A percentile compares a stretch with the other conserved stretches of the same genome.
These are phyloP conservation scores for Spilarctia lutea DNA, from an alignment of 2,888 invertebrate genomes.

Conservation along the genomic window DNA sequence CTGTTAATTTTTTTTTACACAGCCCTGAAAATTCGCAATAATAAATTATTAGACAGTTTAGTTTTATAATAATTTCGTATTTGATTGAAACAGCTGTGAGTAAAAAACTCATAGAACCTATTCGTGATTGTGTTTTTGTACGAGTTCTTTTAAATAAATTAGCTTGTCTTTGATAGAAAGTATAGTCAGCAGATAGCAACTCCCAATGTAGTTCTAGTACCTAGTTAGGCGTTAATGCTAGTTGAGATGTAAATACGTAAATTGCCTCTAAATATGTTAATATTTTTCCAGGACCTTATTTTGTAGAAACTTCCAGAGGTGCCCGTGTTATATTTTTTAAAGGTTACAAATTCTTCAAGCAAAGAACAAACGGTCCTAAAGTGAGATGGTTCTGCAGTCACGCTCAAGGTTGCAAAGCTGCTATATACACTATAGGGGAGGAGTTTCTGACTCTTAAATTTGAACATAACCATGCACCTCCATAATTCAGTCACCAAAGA, in stretches of 20 bases:
- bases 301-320: constrained; percentile 33
- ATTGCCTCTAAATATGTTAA: neutral
- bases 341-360: constrained; percentile 52
- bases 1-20: too few relatives aligned
- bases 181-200: too few relatives aligned
- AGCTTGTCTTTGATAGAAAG: too few relatives aligned
- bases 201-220: too few relatives aligned
- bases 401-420: constrained; percentile 46
- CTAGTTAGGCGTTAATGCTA: neutral
- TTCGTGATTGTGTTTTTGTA: too few relatives aligned
- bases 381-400: constrained; percentile 55
- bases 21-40: too few relatives aligned
- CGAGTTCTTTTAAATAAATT: too few relatives aligned
- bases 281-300: constrained; percentile 21
- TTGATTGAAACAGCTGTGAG: too few relatives aligned
- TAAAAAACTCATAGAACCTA: too few relatives aligned
- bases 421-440: constrained; percentile 41
- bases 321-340: constrained; percentile 42
- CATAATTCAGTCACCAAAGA: neutral
- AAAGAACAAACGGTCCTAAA: constrained; percentile 29
- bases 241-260: neutral
- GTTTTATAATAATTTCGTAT: too few relatives aligned
- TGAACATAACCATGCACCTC: constrained; percentile 23
- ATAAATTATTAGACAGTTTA: too few relatives aligned
- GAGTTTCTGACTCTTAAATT: constrained; percentile 6